These are phyloP conservation scores for Brachyhypopomus occidentalis DNA, from an alignment of 2,113 vertebrate species.

Conservation along the genomic window DNA sequence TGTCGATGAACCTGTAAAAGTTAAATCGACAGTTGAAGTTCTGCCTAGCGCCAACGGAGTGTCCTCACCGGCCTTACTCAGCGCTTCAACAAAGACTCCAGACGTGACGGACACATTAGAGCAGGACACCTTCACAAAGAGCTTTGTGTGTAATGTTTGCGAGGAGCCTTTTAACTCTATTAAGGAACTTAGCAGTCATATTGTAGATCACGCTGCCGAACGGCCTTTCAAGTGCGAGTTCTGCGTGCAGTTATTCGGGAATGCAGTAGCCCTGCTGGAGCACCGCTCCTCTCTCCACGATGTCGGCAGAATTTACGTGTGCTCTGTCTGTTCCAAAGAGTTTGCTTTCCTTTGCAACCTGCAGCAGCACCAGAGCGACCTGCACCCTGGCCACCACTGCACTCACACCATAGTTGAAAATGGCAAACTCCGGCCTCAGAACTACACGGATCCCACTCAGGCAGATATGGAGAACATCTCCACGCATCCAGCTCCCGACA, in stretches of 20 bases:
- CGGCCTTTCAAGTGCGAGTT: conserved; percentile 99
- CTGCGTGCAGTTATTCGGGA: conserved; percentile 93
- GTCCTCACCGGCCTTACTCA: conserved; percentile 46
- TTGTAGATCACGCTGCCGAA: conserved; percentile 83
- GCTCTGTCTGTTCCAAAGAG: conserved; percentile 93
- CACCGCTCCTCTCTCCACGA: conserved; percentile 92
- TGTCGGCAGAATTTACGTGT: conserved; percentile 92
- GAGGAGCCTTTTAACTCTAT: conserved; percentile 91
- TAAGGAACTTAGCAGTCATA: conserved; percentile 92
- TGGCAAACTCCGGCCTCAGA: conserved; percentile 93
- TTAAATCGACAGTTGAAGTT: conserved; percentile 61
- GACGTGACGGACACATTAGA: conserved; percentile 57
- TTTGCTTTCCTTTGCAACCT: conserved; percentile 98
- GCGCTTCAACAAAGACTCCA: conserved; percentile 46
- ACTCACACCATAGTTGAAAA: conserved; percentile 87
- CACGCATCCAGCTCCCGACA: conserved; percentile 56
- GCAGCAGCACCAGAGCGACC: conserved; percentile 94
- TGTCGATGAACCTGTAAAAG: conserved; percentile 53
- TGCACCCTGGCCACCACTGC: conserved; percentile 88
- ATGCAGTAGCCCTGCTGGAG: conserved; percentile 80
- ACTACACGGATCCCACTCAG: conserved; percentile 88
- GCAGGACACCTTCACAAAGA: conserved; percentile 84
- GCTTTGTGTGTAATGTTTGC: conserved; percentile 95
- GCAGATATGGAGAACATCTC: conserved; percentile 67
- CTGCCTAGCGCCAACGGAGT: conserved; percentile 27